These are phyloP conservation scores for Cosmia pyralina DNA, from an alignment of 2,888 invertebrate species.

Conservation along the genomic window DNA sequence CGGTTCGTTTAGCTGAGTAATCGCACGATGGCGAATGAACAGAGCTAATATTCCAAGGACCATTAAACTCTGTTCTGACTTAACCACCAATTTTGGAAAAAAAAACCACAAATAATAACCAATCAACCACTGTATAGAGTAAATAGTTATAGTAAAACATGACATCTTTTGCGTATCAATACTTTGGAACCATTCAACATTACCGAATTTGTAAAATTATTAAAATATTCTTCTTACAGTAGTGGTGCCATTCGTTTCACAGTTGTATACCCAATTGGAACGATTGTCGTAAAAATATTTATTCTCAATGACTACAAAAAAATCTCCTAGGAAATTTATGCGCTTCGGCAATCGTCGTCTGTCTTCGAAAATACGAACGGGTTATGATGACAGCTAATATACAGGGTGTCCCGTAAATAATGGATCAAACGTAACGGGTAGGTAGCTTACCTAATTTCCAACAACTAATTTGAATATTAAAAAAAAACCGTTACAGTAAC, in stretches of 20 bases:
- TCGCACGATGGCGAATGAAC: background rate
- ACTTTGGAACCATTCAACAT: background rate
- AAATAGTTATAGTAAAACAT: background rate
- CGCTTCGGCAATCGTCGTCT: background rate
- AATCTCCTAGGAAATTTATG: background rate
- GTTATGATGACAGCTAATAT: background rate
- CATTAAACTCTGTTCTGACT: background rate
- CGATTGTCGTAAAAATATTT: constrained; percentile 2
- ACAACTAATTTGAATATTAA: too few species aligned
- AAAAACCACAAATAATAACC: background rate
- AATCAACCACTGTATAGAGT: constrained; percentile 3
- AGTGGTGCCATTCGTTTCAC: constrained; percentile 4
- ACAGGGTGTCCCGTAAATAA: too few species aligned
- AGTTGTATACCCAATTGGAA: background rate
- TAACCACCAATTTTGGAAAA: background rate
- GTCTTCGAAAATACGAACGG: background rate
- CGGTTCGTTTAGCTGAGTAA: background rate
- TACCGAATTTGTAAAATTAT: background rate
- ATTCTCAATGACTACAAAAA: background rate
- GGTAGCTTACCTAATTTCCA: too few species aligned
- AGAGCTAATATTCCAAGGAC: background rate
- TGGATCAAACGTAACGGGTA: too few species aligned
- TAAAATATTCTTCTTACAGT: background rate
- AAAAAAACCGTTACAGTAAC: too few species aligned
- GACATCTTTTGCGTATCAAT: background rate